phyloP scores from a whole-genome alignment of 1,140 invertebrate species.

The Mesaphorura yosii region DNA sequence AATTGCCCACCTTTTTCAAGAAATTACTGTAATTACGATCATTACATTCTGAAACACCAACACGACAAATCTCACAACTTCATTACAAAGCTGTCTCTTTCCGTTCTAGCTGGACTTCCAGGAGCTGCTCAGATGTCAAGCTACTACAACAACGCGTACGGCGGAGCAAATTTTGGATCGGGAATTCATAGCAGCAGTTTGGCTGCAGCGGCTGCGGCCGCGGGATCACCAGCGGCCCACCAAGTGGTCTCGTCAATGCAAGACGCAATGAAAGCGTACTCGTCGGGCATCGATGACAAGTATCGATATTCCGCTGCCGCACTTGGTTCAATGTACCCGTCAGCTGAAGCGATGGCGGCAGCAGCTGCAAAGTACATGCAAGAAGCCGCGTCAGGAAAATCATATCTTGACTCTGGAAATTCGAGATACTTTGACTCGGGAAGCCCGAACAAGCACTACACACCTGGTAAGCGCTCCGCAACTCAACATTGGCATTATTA shows the following conservation, averaged over 20 bases:
- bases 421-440: constrained; percentile 30
- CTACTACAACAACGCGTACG: constrained; percentile 30
- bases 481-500: too few relatives aligned
- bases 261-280: constrained; percentile 31
- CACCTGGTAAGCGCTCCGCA: constrained; percentile 30
- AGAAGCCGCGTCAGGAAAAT: constrained; percentile 29
- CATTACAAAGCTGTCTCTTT: too few relatives aligned
- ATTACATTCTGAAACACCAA: too few relatives aligned
- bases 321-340: constrained; percentile 27
- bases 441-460: constrained; percentile 30
- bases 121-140: constrained; percentile 29
- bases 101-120: constrained; percentile 28
- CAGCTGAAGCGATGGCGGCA: constrained; percentile 26
- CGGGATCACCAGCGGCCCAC: constrained; percentile 23
- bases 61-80: too few relatives aligned
- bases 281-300: constrained; percentile 30
- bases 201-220: constrained; percentile 25
- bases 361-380: constrained; percentile 31
- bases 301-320: constrained; percentile 29
- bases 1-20: too few relatives aligned
- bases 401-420: constrained; percentile 26
- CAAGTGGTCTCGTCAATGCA: constrained; percentile 31
- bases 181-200: constrained; percentile 27
- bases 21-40: too few relatives aligned
- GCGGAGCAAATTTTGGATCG: constrained; percentile 23